phyloP scores from a whole-genome alignment of 2,113 vertebrate species.

The Emydura subglobosa region DNA sequence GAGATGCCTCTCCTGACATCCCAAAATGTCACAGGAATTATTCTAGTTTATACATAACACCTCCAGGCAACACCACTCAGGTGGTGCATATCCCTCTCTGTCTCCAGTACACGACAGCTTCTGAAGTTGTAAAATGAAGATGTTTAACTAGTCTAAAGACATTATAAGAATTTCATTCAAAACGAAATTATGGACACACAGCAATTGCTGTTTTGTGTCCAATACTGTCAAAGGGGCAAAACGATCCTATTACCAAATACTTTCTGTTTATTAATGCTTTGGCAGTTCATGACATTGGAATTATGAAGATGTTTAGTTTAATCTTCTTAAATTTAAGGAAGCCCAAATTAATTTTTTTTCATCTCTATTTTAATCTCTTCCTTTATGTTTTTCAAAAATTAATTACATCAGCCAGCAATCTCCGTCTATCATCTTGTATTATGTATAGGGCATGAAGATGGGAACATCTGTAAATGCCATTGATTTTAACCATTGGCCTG shows the following conservation, averaged over 20 bases:
- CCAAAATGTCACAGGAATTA: neutral
- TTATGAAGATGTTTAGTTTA: neutral
- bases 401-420: neutral
- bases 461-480: neutral
- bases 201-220: neutral
- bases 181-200: neutral
- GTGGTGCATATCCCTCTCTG: neutral
- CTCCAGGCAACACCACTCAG: accelerated
- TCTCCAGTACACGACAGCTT: neutral
- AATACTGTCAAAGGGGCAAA: neutral
- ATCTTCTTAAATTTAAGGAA: neutral
- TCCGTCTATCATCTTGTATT: neutral
- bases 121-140: neutral
- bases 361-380: neutral
- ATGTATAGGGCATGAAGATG: neutral
- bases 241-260: neutral
- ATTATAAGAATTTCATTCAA: neutral
- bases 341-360: neutral
- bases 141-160: neutral
- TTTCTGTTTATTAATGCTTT: neutral
- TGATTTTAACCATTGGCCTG: neutral
- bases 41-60: neutral
- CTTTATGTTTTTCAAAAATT: neutral
- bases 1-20: neutral
- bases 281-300: neutral